phyloP scores from a whole-genome alignment of 1,140 invertebrate species.

The Scaptomyza pallida region DNA sequence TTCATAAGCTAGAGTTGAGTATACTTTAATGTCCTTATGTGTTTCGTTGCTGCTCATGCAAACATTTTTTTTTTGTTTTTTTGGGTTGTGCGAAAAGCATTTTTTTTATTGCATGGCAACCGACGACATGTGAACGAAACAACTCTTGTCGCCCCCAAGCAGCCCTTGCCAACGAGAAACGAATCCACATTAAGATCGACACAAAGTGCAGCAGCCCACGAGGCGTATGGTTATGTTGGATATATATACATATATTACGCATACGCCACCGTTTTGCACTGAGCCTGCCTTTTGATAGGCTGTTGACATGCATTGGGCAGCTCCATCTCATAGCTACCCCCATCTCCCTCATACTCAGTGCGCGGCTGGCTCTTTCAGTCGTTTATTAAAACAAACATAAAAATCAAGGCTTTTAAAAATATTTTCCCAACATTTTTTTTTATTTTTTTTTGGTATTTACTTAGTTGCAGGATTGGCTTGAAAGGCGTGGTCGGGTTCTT shows the following conservation, averaged over 20 bases:
- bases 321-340: neutral
- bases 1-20: neutral
- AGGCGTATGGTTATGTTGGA: conserved; percentile 33
- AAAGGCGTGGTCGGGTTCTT: neutral
- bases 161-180: conserved; percentile 2
- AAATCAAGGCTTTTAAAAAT: conserved; percentile 17
- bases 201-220: conserved; percentile 16
- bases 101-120: conserved; percentile 40
- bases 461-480: neutral
- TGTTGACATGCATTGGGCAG: conserved; percentile 39
- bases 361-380: neutral
- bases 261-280: conserved; percentile 44
- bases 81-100: conserved; percentile 16
- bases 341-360: neutral
- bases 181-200: conserved; percentile 7
- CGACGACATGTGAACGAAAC: conserved; percentile 30
- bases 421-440: too few relatives aligned
- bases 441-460: neutral
- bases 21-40: conserved; percentile 40
- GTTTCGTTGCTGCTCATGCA: neutral
- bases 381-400: conserved; percentile 7
- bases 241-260: conserved; percentile 33
- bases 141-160: neutral
- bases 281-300: conserved; percentile 30
- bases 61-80: neutral